phyloP scores from a whole-genome alignment of 1,140 invertebrate species.

The Saccostrea cuccullata region DNA sequence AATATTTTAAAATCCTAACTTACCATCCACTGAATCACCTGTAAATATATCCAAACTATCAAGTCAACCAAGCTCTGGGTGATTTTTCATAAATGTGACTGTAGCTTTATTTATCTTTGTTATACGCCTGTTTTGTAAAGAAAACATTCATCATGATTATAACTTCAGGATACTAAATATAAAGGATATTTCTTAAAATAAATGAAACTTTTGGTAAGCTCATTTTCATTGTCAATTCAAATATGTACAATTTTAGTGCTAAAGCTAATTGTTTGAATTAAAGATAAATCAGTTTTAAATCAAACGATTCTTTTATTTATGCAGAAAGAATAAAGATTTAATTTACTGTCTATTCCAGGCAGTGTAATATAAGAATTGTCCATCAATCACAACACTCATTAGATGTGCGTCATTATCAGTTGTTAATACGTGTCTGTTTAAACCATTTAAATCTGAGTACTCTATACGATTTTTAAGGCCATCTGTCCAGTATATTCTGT shows the following conservation, averaged over 20 bases:
- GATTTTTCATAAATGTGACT: slow-evolving; percentile 2
- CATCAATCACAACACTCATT: not conserved
- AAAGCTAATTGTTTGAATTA: too few species aligned
- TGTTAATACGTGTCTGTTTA: not conserved
- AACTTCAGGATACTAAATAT: too few species aligned
- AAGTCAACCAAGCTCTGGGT: slow-evolving; percentile 29
- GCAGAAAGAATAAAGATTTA: not conserved
- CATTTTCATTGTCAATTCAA: too few species aligned
- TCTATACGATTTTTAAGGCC: not conserved
- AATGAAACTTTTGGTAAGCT: too few species aligned
- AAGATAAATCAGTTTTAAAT: too few species aligned
- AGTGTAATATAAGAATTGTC: slow-evolving; percentile 8
- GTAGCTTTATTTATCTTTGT: slow-evolving; percentile 22
- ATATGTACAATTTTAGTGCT: too few species aligned
- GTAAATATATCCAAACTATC: slow-evolving; percentile 1
- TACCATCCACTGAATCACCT: not conserved
- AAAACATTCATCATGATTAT: too few species aligned
- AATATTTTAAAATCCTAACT: not conserved
- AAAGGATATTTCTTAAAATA: too few species aligned
- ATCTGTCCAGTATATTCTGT: slow-evolving; percentile 35
- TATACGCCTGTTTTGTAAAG: not conserved
- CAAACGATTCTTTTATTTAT: too few species aligned
- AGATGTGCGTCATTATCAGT: slow-evolving; percentile 20
- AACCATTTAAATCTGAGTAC: not conserved
- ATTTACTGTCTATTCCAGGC: slow-evolving; percentile 31